Evolutionary conservation across 2,797 vertebrate species (phyloP), one percentile per base, ranked within the genome.

Genomic region (Fundulus diaphanus): DNA sequence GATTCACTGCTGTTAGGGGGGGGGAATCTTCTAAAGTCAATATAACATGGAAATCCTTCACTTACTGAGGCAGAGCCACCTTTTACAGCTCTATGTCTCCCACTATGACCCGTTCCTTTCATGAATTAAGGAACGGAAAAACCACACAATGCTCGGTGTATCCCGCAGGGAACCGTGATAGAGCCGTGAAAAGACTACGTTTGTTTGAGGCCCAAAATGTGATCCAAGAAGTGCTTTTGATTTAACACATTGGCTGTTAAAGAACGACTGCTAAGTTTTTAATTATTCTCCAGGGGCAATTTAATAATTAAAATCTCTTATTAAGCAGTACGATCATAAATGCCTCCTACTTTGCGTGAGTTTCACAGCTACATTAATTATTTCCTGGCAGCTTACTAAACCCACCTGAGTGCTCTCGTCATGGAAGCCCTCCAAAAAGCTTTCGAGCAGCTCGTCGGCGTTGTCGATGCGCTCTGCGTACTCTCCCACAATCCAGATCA

Each of bases 401-500:
- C 87, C 68, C 40, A 98, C 98, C 96, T 99, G 98, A 68, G 98
- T 99, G 86, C 98, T 99, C 93, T 99, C 98, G 80, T 99, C 98
- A 18, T 99, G 98, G 94, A 99, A 99, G 65, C 98, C 98, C 87
- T 99, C 98, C 88, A 99, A 90, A 88, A 99, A 99, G 91, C 98
- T 99, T 93, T 99, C 98, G 85, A 99, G 86, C 81, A 99, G 95
- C 85, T 99, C 98, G 74, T 99, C 98, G 0, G 98, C 98, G 1
- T 99, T 99, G 93, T 99, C 98, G 13, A 99, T 99, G 74, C 98
- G 95, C 84, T 99, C 98, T 0, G 98, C 98, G 1, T 99, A 99
- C 76, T 99, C 98, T 3, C 98, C 98, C 83, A 99, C 98, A 70
- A 99, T 99, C 98, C 98, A 99, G 89, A 99, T 99, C 98, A 99